These are phyloP conservation scores for Elymnias hypermnestra DNA, from an alignment of 1,140 invertebrate species.

Conservation along the genomic window DNA sequence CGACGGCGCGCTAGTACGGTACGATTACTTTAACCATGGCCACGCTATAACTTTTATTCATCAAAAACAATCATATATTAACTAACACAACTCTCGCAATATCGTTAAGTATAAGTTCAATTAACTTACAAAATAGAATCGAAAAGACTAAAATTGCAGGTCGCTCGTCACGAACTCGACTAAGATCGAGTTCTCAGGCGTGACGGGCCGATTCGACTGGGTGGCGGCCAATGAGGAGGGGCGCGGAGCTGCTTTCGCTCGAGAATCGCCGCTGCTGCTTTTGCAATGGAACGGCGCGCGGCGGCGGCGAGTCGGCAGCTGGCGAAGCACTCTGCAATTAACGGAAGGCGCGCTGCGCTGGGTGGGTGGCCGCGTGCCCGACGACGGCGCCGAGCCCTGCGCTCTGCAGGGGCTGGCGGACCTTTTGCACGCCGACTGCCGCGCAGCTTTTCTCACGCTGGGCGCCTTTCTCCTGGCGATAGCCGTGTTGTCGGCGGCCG, in stretches of 20 bases:
- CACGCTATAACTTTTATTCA: no score
- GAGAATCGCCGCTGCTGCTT: slow-evolving; percentile 25
- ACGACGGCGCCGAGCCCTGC: slow-evolving; percentile 84
- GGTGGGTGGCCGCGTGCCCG: slow-evolving; percentile 77
- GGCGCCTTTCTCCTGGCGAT: slow-evolving; percentile 82
- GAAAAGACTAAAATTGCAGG: no score
- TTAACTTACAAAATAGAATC: no score
- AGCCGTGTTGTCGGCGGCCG: slow-evolving; percentile 78
- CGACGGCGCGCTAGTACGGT: slow-evolving; percentile 29
- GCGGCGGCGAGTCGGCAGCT: slow-evolving; percentile 28
- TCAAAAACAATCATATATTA: no score
- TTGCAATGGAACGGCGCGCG: slow-evolving; percentile 33
- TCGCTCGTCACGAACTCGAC: slow-evolving; percentile 30
- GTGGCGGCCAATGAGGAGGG: slow-evolving; percentile 11
- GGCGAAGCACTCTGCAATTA: slow-evolving; percentile 23
- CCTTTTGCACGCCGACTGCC: slow-evolving; percentile 82
- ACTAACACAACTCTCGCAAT: no score
- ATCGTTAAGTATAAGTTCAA: no score
- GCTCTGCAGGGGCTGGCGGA: slow-evolving; percentile 80
- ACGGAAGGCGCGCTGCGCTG: slow-evolving; percentile 62
- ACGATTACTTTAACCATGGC: no score
- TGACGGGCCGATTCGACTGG: slow-evolving; percentile 42
- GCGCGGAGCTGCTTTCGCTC: slow-evolving; percentile 23
- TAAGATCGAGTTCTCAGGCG: slow-evolving; percentile 21
- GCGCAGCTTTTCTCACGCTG: slow-evolving; percentile 82